These are phyloP conservation scores for Sepiola atlantica DNA, from an alignment of 2,888 invertebrate genomes.

Conservation along the genomic window DNA sequence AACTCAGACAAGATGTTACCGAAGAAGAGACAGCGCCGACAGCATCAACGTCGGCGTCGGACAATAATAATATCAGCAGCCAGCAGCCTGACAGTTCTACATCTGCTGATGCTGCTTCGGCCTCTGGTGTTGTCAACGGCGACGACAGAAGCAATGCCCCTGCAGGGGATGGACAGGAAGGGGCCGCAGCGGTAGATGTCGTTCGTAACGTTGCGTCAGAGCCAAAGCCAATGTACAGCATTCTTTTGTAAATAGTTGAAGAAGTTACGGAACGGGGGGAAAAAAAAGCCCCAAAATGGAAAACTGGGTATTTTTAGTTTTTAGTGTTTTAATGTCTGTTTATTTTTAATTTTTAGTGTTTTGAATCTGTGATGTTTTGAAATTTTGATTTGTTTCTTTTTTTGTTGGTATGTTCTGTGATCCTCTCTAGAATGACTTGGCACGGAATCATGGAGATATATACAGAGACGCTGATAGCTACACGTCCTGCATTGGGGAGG, in stretches of 20 bases:
- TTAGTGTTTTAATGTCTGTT: background rate
- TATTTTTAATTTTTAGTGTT: background rate
- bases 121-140: constrained; percentile 24
- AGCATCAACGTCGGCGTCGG: background rate
- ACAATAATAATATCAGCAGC: background rate
- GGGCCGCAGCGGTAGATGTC: background rate
- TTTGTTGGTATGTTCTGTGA: background rate
- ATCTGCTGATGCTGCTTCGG: constrained; percentile 23
- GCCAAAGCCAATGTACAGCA: constrained; percentile 39
- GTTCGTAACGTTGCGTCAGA: background rate
- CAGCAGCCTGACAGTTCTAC: background rate
- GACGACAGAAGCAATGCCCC: background rate
- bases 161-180: background rate
- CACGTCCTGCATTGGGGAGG: too few species aligned
- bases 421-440: background rate
- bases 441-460: background rate
- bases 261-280: background rate
- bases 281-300: background rate
- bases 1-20: background rate
- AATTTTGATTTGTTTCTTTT: too few species aligned
- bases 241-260: constrained; percentile 37
- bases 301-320: background rate
- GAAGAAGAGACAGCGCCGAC: background rate
- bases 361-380: background rate
- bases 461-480: background rate